Evolutionary conservation across 2,797 vertebrate species (phyloP).

Genomic region (Gephyroberyx darwinii): DNA sequence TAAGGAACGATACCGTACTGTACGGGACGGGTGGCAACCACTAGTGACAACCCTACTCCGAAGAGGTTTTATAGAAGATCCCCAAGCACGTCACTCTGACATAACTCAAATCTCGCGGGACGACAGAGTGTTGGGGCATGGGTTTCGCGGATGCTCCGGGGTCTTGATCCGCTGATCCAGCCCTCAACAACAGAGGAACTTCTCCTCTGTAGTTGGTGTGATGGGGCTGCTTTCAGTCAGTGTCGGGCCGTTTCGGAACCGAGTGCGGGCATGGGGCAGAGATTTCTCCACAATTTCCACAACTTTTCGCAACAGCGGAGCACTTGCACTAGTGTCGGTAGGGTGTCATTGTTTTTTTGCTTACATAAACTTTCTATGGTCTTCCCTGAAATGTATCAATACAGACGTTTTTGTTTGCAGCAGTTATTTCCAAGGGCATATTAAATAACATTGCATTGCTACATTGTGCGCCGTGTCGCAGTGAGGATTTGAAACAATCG

Average conservation of each 20-base stretch:
- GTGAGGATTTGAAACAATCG: no score
- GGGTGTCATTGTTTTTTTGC: conserved; percentile 13
- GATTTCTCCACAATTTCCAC: conserved; percentile 34
- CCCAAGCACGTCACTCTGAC: no score
- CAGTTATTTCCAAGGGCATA: not conserved
- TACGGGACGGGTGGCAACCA: no score
- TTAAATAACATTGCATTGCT: not conserved
- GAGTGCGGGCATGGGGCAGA: conserved; percentile 52
- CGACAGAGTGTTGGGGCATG: not conserved
- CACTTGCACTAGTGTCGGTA: conserved; percentile 42
- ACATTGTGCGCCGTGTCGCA: not conserved
- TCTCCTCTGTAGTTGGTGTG: not conserved
- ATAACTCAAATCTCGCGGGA: not conserved
- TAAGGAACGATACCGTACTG: no score
- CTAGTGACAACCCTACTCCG: no score
- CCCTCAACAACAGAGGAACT: not conserved
- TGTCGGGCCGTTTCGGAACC: conserved; percentile 52
- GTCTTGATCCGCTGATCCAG: no score
- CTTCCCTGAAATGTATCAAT: not conserved
- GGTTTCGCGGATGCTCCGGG: no score
- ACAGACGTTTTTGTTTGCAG: not conserved
- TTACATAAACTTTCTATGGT: not conserved
- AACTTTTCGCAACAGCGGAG: conserved; percentile 15
- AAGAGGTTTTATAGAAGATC: no score
- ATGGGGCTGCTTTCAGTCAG: conserved; percentile 60